Base-by-base conservation (phyloP, 1,140 invertebrate genomes). In the Drosophila trapezifrons region DNA sequence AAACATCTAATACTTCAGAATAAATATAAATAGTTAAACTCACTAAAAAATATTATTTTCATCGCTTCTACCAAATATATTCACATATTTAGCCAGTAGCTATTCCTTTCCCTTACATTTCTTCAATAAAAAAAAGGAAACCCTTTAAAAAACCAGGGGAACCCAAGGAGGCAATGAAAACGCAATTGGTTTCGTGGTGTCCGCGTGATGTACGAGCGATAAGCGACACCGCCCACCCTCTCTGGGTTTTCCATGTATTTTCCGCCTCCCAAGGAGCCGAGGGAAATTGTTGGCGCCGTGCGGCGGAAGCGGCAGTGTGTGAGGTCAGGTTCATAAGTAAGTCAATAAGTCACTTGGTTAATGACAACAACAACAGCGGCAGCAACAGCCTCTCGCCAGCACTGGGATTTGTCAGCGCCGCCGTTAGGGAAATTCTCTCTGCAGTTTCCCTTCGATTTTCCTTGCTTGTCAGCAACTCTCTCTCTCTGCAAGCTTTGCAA, bases 261-360 rank as follows among this genome's bases (percentile, higher is more conserved):
- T 10, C n/a, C 35, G 1, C 58, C 12, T 12, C 22, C 13, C 13
- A 2, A 56, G 5, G 13, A 37, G 37, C 37, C 15, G 40, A 51
- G 69, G 45, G 45, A 49, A 63, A 25, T 46, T 27, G 17, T 27
- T 74, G 29, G 37, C n/a, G 45, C 49, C 29, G 45, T 29, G 46
- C 32, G 37, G 37, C n/a, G n/a, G n/a, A n/a, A n/a, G n/a, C 15
- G 51, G 73, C 74, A 59, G 71, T 81, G 83, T 73, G 82, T 76
- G 71, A 82, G 83, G 83, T 86, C 83, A 87, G 83, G 83, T 85
- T 86, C 81, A 87, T 86, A 87, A 86, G 81, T 82, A 82, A 82
- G 82, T 87, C 83, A 86, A 86, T 86, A 87, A 86, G 82, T 82
- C 75, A 90, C 62, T 85, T 80, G 80, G 84, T 89, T 84, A 87